Percentiles rank a stretch among this genome's conserved stretches.
phyloP scores from a whole-genome alignment of 2,888 invertebrate genomes.

The Drosophila quinaria region DNA sequence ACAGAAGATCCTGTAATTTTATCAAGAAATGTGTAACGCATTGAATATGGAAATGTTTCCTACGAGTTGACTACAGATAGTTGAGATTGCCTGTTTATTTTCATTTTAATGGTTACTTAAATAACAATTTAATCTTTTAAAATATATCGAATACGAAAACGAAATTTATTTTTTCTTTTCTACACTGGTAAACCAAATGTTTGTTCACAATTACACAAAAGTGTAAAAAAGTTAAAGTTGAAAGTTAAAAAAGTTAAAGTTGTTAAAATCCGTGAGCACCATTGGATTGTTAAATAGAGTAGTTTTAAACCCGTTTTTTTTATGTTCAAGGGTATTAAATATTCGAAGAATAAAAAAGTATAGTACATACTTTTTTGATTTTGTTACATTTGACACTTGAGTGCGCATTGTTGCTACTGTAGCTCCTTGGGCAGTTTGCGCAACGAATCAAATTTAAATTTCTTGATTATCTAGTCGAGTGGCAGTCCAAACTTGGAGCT shows the following conservation, averaged over 20 bases:
- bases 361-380: constrained; percentile 3
- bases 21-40: not conserved
- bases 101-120: not conserved
- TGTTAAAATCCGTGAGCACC: no score
- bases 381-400: constrained; percentile 78
- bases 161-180: not conserved
- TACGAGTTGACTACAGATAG: not conserved
- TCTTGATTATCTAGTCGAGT: constrained; percentile 80
- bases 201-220: no score
- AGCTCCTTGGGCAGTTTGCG: constrained; percentile 73
- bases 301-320: no score
- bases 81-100: not conserved
- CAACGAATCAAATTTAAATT: constrained; percentile 83
- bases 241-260: no score
- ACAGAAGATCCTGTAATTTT: not conserved
- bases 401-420: constrained; percentile 58
- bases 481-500: constrained; percentile 67
- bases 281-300: no score
- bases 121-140: not conserved
- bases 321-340: constrained; percentile 2
- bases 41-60: not conserved
- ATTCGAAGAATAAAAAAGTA: not conserved
- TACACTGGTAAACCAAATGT: no score
- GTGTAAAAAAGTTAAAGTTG: no score
- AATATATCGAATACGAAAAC: not conserved